Evolutionary conservation across 2,888 invertebrate species (phyloP).

Genomic region (Standfussiana lucernea): DNA sequence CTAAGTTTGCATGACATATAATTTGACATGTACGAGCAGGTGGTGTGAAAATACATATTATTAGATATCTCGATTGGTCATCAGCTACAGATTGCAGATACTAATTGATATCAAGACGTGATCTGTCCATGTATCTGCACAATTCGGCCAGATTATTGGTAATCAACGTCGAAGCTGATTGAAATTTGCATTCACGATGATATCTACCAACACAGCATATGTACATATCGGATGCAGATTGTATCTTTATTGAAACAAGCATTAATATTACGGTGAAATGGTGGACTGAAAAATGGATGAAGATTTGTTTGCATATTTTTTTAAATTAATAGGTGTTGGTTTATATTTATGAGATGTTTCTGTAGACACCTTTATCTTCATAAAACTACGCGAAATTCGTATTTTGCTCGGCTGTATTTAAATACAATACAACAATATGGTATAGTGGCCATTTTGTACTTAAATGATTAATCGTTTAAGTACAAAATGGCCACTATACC

Average conservation of each 20-base stretch:
- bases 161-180: constrained; percentile 62
- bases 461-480: too few species aligned
- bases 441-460: too few species aligned
- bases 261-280: constrained; percentile 27
- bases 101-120: constrained; percentile 55
- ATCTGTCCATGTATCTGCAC: constrained; percentile 11
- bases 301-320: constrained; percentile 27
- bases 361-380: neutral
- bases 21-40: too few species aligned
- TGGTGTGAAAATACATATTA: too few species aligned
- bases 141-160: constrained; percentile 63
- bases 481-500: neutral
- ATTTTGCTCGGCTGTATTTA: neutral
- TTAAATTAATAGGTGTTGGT: constrained; percentile 1
- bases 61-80: constrained; percentile 1
- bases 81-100: constrained; percentile 9
- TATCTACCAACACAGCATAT: neutral
- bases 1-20: too few species aligned
- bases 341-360: constrained; percentile 31
- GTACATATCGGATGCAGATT: constrained; percentile 3
- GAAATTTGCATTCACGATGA: constrained; percentile 63
- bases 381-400: neutral
- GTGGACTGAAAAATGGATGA: constrained; percentile 28
- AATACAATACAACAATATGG: too few species aligned
- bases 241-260: constrained; percentile 28